Conservation (phyloP, 2,888 invertebrate genomes). For the Unio pictorum region DNA sequence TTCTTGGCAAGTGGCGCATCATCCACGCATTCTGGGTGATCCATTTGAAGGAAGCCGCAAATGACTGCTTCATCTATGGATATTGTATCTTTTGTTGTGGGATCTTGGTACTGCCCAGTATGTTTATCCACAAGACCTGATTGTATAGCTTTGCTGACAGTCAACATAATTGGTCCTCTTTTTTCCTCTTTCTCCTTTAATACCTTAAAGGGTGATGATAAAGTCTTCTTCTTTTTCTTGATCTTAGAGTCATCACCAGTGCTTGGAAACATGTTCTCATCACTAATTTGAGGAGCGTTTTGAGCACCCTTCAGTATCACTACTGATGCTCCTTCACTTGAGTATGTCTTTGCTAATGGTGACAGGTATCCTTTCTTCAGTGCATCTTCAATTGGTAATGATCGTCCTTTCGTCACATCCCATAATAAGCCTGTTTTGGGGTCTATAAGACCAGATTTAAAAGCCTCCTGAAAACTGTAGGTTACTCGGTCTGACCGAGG, state of each 20-base stretch:
- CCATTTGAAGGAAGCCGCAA: constrained; percentile 77
- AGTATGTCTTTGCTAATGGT: constrained; percentile 68
- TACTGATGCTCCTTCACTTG: constrained; percentile 48
- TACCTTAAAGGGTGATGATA: too few species aligned
- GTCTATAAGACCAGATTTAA: constrained; percentile 85
- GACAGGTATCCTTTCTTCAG: constrained; percentile 71
- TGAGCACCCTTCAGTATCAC: constrained; percentile 54
- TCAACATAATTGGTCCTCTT: constrained; percentile 17
- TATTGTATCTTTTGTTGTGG: constrained; percentile 84
- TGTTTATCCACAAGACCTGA: constrained; percentile 63
- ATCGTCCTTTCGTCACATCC: constrained; percentile 76
- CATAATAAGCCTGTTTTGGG: constrained; percentile 81
- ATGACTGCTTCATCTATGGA: constrained; percentile 88
- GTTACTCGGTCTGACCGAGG: constrained; percentile 63
- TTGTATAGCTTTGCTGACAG: constrained; percentile 43
- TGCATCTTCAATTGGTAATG: constrained; percentile 83
- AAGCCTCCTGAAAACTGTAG: constrained; percentile 77
- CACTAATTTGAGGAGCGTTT: constrained; percentile 1
- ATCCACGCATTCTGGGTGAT: constrained; percentile 24
- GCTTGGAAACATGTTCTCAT: background rate
- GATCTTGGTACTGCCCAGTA: constrained; percentile 85
- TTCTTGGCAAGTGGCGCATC: constrained; percentile 18
- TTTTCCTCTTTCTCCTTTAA: constrained; percentile 7
- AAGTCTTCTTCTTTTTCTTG: constrained; percentile 38
- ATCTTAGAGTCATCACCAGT: constrained; percentile 1